Percentiles rank a stretch among this genome's conserved stretches.
Conservation (phyloP, 2,113 vertebrate species). For the Pomatorhinus ruficollis region DNA sequence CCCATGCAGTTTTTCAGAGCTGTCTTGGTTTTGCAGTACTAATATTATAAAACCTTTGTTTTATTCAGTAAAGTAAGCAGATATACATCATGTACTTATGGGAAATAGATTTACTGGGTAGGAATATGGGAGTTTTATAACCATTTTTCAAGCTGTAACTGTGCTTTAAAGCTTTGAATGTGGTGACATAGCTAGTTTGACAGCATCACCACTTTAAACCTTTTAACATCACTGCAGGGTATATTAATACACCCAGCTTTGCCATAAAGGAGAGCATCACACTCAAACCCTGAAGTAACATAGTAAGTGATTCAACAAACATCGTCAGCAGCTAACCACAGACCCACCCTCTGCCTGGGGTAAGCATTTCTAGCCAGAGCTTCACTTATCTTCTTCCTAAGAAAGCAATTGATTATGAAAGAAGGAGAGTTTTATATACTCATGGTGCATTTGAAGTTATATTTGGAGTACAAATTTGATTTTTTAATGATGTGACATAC, state of each 20-base stretch:
- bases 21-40: not conserved
- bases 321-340: not conserved
- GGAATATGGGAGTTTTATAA: not conserved
- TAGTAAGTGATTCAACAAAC: not conserved
- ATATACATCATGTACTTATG: not conserved
- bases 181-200: slow-evolving; percentile 32
- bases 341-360: not conserved
- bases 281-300: not conserved
- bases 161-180: not conserved
- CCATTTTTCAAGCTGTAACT: not conserved
- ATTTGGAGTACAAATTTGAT: not conserved
- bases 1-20: not conserved
- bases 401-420: not conserved
- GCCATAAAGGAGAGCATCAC: not conserved
- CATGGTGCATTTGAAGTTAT: not conserved
- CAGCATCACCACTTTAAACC: not conserved
- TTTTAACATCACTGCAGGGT: slow-evolving; percentile 15
- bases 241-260: not conserved
- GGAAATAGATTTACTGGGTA: not conserved
- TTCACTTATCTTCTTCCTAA: not conserved
- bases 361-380: not conserved
- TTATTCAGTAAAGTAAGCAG: not conserved
- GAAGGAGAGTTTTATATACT: not conserved
- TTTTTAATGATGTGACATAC: not conserved
- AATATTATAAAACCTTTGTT: not conserved